Evolutionary conservation across 1,140 invertebrate species (phyloP), one percentile per base, ranked within the genome.

Genomic region (Lethrus apterus): DNA sequence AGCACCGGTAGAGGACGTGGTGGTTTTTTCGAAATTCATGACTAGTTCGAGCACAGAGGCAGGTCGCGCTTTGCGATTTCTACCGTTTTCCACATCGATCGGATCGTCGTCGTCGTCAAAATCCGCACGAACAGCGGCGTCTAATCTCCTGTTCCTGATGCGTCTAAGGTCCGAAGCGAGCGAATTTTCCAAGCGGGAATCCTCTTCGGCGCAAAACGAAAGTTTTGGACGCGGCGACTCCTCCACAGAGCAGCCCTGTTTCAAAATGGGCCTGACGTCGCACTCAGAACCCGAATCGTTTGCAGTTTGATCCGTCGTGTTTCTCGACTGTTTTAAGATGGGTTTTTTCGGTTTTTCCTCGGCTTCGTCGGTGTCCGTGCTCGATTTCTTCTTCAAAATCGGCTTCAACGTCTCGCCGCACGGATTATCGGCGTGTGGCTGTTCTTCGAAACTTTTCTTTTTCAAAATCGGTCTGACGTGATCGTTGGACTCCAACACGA

Each of bases 351-450:
- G 76, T 42, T 71, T 74, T 20, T 83, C 80, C 31, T 73, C 82
- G 47, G 78, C 72, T 56, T 89, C 84, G 44, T 89, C 86, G 4
- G 79, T 78, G 54, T 91, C 88, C 0, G 78, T 78, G 36, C 80
- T 85, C 0, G 82, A 82, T 60, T 88, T 89, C 62, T 90, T 90
- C 58, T 91, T 90, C 5, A 91, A 59, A 59, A 89, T 90, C 1
- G 86, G 85, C 62, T 76, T 81, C 0, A 81, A 80, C 23, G 71
- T 73, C 33, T 79, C 74, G 3, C 56, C 55, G 23, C 56, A 47
- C 14, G 43, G 43, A 44, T 64, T 59, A 40, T 72, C 71, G 3
- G 55, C 63, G 49, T 62, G 63, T 2, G 71, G 69, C 42, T 70
- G 57, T 52, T 77, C 74, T 56, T 78, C 75, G 65, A 77, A 71